Base-by-base conservation (phyloP, 1,140 invertebrate genomes). In the Venustaconcha ellipsiformis region DNA sequence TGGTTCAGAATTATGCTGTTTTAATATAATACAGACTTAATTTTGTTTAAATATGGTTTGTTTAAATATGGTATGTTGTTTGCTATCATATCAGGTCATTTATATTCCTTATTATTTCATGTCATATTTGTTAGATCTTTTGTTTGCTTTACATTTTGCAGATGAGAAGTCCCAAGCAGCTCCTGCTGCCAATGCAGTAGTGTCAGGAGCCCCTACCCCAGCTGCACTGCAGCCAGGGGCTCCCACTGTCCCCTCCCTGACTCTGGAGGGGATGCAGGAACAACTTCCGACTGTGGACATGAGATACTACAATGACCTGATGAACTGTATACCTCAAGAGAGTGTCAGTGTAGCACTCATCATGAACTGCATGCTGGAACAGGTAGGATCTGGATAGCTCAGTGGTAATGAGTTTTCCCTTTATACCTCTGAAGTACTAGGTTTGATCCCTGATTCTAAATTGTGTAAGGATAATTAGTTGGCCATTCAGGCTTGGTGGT, bases 341-440 rank as follows among this genome's bases (percentile, higher is more conserved):
- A 88, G 87, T 82, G 84, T 87, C 72, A 90, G 86, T 72, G 83
- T 89, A 20, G 78, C 86, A 5, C 83, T 90, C 3, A 80, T 90
- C 37, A 80, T 90, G 83, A 80, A 88, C 66, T 86, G 85, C 73
- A 90, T 90, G 86, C 74, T 90, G 62, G 89, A 90, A 80, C 89
- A 90, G 87, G 89, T 90, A 73, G 55, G 66, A 56, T 26, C 18
- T 48, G 1, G 57, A 18, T 57, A 2, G 37, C 4, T 37, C 37
- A 37, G 3, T 37, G 37, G 37, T 37, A 37, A 37, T 37, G 37
- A 37, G 37, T 5, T 37, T 37, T 2, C 37, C 37, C 37, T 37
- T 37, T 37, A 37, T 8, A 37, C 37, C 37, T 37, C 37, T 37
- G 37, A 37, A 37, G 8, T 37, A 37, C 37, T 37, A 8, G 37